Evolutionary conservation across 2,113 vertebrate species (phyloP), one percentile per base, ranked within the genome.

Genomic region (Upupa epops): DNA sequence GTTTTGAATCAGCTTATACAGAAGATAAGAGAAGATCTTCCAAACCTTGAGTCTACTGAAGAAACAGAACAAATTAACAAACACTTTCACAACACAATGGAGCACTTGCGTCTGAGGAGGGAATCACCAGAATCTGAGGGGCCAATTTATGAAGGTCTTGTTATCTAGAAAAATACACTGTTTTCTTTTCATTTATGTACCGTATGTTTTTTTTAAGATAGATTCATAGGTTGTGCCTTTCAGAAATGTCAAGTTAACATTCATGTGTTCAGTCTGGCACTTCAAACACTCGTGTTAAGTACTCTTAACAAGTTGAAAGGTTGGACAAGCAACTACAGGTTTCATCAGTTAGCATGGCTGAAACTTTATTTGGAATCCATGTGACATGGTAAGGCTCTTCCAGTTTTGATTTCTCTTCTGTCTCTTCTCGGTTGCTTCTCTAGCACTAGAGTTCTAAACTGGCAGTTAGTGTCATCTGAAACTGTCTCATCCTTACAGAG

Each of bases 21-120:
- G 95, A 99, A 99, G 97, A 99, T 99, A 97, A 97, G 99, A 92
- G 99, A 99, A 97, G 99, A 99, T 93, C 98, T 99, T 37, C 99
- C 99, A 56, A 99, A 98, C 96, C 98, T 99, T 56, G 99, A 99
- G 93, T 98, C 99, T 42, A 99, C 98, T 63, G 99, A 99, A 96
- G 99, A 99, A 96, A 99, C 99, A 3, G 99, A 99, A 96, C 99
- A 99, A 96, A 99, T 99, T 95, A 99, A 99, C 98, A 99, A 99
- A 98, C 99, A 99, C 95, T 99, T 99, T 97, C 98, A 99, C 90
- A 99, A 99, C 95, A 99, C 99, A 40, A 98, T 99, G 98, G 99
- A 99, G 95, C 99, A 99, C 84, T 98, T 99, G 90, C 98, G 99
- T 73, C 97, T 99, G 97, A 97, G 99, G 97, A 98, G 98, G 88